phyloP scores from a whole-genome alignment of 2,888 invertebrate genomes.

The Allacma fusca region DNA sequence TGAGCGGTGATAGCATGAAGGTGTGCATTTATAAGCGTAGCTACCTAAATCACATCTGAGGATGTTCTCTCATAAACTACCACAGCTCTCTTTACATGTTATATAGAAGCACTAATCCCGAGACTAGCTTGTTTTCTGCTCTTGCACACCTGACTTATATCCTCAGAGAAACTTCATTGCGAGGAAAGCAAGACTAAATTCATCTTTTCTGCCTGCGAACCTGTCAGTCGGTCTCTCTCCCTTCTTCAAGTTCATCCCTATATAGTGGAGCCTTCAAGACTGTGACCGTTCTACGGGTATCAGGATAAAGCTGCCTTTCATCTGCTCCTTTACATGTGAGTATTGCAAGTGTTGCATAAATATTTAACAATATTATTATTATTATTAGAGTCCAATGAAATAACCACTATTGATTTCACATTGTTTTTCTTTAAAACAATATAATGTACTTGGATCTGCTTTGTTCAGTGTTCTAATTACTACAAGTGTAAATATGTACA shows the following conservation, averaged over 20 bases:
- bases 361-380: too few relatives aligned
- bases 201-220: neutral
- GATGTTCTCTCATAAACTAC: neutral
- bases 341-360: too few relatives aligned
- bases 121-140: neutral
- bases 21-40: neutral
- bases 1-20: neutral
- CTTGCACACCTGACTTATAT: neutral
- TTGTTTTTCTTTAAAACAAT: too few relatives aligned
- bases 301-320: too few relatives aligned
- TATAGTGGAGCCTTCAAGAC: neutral
- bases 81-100: neutral
- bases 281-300: neutral
- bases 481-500: too few relatives aligned
- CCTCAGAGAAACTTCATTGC: neutral
- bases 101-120: neutral
- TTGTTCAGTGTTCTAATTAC: too few relatives aligned
- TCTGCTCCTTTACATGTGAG: too few relatives aligned
- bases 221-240: constrained; percentile 5
- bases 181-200: neutral
- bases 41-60: too few relatives aligned
- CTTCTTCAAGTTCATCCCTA: neutral
- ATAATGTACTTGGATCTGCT: too few relatives aligned
- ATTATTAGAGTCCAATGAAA: too few relatives aligned
- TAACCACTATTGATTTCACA: too few relatives aligned